Conservation (phyloP, 23 tunicate species). For the Pegea sp. region DNA sequence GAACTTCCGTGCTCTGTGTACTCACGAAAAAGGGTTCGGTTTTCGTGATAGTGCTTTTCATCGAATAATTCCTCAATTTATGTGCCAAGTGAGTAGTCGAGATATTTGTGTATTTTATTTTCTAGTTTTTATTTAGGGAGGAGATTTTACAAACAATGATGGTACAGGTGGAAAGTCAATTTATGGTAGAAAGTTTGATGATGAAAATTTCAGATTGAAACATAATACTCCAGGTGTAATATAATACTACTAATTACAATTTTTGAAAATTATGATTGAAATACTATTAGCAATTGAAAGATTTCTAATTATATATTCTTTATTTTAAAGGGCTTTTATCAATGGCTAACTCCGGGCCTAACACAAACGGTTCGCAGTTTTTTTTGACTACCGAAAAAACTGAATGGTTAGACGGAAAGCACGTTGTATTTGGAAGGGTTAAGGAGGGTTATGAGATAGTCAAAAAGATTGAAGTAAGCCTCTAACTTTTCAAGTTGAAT, state of each 20-base stretch:
- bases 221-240: conserved; percentile 83
- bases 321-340: conserved; percentile 40
- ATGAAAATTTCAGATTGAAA: conserved; percentile 75
- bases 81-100: conserved; percentile 56
- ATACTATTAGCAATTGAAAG: too few relatives aligned
- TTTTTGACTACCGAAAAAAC: conserved; percentile 87
- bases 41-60: conserved; percentile 76
- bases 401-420: conserved; percentile 75
- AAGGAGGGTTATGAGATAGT: conserved; percentile 73
- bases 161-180: conserved; percentile 99
- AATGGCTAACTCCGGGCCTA: conserved; percentile 98
- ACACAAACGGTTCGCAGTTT: conserved; percentile 95
- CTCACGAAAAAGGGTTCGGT: conserved; percentile 94
- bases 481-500: neutral
- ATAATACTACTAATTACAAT: too few relatives aligned
- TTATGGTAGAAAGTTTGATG: conserved; percentile 90
- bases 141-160: conserved; percentile 84
- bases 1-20: conserved; percentile 74
- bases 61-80: conserved; percentile 92
- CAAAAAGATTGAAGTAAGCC: conserved; percentile 52
- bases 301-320: neutral
- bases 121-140: conserved; percentile 21
- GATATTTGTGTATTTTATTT: neutral
- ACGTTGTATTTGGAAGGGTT: conserved; percentile 79
- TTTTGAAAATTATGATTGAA: too few relatives aligned